Base-by-base conservation (phyloP, 2,113 vertebrate genomes). In the Sialia sialis region DNA sequence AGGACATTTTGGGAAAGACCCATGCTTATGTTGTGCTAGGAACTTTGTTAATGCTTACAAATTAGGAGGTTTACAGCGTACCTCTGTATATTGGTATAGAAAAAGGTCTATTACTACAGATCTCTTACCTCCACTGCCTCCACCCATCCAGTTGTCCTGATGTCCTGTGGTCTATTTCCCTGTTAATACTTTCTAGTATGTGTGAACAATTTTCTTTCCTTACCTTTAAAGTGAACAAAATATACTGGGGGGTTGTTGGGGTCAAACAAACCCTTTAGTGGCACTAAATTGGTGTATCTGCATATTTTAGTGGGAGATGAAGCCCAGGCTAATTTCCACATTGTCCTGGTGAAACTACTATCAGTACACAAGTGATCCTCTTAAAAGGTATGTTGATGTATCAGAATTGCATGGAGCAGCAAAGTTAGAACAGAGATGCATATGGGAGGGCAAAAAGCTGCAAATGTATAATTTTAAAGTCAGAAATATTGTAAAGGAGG, bases 381-480 rank as follows among this genome's bases (percentile, higher is more conserved):
- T 54, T 51, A 23, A 46, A 68, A 5, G 6, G 2, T 39, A 5
- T 4, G 5, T 12, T 0, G 2, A 46, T 16, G 9, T 46, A 30
- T 21, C 17, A 69, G 22, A 8, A 43, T 25, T 66, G 8, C 23
- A 34, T 11, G 22, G 18, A 44, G 6, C 26, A 74, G 12, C 16
- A 16, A 51, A 62, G 11, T 9, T 56, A 36, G 41, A 49, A 83
- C 16, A 18, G 4, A 77, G 19, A 11, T 17, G 18, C 1, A 20
- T 11, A 10, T 58, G 11, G 16, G 2, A 49, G 11, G 11, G 15
- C 1, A 4, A 79, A 56, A 49, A 11, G 1, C 2, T 4, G 3
- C 3, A 75, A 89, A 87, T 18, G 13, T 5, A 25, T 23, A 39
- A 6, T 34, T 86, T 44, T 54, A 14, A 58, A 70, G 38, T 36